These are phyloP conservation scores for Phalangium opilio DNA, from an alignment of 2,888 invertebrate genomes.

Conservation along the genomic window DNA sequence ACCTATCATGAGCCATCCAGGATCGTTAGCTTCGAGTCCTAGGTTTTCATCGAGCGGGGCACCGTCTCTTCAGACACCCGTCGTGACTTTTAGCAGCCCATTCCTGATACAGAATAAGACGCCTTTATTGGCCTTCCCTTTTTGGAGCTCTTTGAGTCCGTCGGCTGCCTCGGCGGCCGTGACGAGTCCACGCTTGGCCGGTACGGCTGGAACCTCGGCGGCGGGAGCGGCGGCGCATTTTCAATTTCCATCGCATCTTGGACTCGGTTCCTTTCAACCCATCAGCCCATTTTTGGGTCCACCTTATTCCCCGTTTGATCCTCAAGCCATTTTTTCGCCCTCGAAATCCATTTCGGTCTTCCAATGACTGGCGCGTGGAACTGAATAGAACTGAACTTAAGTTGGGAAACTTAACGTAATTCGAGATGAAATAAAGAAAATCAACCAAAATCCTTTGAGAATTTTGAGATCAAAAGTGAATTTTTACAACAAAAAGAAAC, in stretches of 20 bases:
- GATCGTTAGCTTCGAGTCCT: constrained; percentile 2
- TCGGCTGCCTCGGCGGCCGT: constrained; percentile 12
- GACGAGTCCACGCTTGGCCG: constrained; percentile 14
- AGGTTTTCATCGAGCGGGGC: constrained; percentile 6
- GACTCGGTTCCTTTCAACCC: constrained; percentile 15
- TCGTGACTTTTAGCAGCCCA: constrained; percentile 21
- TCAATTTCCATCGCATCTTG: constrained; percentile 20
- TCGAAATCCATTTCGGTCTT: constrained; percentile 22
- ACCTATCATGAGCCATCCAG: constrained; percentile 11
- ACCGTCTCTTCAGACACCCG: constrained; percentile 22
- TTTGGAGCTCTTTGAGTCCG: constrained; percentile 13
- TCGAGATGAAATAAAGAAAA: no score
- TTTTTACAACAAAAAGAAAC: no score
- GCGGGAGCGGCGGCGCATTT: constrained; percentile 18
- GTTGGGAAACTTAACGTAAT: no score
- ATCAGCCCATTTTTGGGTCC: constrained; percentile 17
- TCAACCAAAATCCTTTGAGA: no score
- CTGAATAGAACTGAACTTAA: no score
- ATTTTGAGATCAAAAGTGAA: no score
- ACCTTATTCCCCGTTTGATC: constrained; percentile 20
- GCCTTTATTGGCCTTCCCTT: constrained; percentile 16
- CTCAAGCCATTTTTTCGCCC: constrained; percentile 19
- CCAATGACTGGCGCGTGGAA: constrained; percentile 13
- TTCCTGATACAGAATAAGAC: constrained; percentile 29
- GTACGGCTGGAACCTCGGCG: constrained; percentile 8